Percentiles rank a stretch among this genome's conserved stretches.
phyloP scores from a whole-genome alignment of 2,113 vertebrate species.

The Anas platyrhynchos region DNA sequence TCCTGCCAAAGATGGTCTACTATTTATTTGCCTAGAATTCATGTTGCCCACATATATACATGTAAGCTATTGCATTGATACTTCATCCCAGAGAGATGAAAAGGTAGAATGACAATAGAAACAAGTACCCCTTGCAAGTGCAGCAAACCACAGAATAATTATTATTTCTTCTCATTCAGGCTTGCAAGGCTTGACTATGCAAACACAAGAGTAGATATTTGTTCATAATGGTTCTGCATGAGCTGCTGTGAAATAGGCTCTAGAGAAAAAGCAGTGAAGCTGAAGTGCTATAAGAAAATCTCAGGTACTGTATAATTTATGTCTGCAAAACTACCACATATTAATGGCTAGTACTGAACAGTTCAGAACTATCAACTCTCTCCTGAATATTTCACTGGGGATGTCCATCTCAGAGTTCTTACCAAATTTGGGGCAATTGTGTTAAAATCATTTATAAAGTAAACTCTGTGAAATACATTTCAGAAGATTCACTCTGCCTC shows the following conservation, averaged over 20 bases:
- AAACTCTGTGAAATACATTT: background rate
- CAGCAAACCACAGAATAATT: background rate
- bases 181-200: background rate
- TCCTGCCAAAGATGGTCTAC: background rate
- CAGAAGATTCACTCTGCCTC: background rate
- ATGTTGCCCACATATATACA: background rate
- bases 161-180: background rate
- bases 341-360: background rate
- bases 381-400: slow-evolving; percentile 25
- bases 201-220: slow-evolving; percentile 11
- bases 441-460: background rate
- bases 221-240: background rate
- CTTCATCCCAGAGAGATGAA: background rate
- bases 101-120: background rate
- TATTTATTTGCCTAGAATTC: background rate
- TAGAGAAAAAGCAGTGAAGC: background rate
- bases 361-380: background rate
- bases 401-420: background rate
- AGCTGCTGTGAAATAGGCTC: slow-evolving; percentile 20
- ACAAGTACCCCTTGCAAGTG: background rate
- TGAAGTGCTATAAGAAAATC: background rate
- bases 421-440: background rate
- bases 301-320: background rate
- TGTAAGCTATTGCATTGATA: background rate
- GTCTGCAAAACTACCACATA: background rate